These are phyloP conservation scores for Heteropelma amictum DNA, from an alignment of 2,888 invertebrate genomes.

Conservation along the genomic window DNA sequence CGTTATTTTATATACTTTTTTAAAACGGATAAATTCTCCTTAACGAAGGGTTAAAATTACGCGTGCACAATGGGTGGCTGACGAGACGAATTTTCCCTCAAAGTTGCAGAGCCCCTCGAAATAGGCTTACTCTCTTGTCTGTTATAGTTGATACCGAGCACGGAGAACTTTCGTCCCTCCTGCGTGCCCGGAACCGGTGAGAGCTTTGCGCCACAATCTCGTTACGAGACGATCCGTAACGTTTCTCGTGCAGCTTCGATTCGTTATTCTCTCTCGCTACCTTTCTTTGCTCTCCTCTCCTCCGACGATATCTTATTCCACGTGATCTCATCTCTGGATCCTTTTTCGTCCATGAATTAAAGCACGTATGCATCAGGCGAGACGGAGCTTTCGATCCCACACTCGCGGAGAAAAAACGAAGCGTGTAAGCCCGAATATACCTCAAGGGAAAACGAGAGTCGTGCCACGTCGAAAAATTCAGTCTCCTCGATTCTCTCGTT, in stretches of 20 bases:
- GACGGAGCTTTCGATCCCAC: slow-evolving; percentile 3
- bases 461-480: slow-evolving; percentile 14
- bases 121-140: slow-evolving; percentile 28
- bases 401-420: background rate
- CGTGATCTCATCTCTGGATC: slow-evolving; percentile 15
- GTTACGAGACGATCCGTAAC: slow-evolving; percentile 22
- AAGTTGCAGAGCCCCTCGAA: slow-evolving; percentile 13
- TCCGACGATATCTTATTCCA: background rate
- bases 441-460: slow-evolving; percentile 25
- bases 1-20: background rate
- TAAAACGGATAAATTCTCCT: background rate
- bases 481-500: slow-evolving; percentile 6
- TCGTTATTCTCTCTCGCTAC: background rate
- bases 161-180: slow-evolving; percentile 14
- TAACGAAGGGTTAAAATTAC: slow-evolving; percentile 5
- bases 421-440: slow-evolving; percentile 11
- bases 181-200: background rate
- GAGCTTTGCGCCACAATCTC: slow-evolving; percentile 39
- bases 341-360: slow-evolving; percentile 33
- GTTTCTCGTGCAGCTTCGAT: background rate
- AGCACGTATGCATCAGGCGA: slow-evolving; percentile 12
- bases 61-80: slow-evolving; percentile 5
- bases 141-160: background rate
- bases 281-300: background rate
- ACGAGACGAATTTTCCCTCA: background rate